Conservation (phyloP, 2,113 vertebrate genomes). For the Pseudopodoces humilis region DNA sequence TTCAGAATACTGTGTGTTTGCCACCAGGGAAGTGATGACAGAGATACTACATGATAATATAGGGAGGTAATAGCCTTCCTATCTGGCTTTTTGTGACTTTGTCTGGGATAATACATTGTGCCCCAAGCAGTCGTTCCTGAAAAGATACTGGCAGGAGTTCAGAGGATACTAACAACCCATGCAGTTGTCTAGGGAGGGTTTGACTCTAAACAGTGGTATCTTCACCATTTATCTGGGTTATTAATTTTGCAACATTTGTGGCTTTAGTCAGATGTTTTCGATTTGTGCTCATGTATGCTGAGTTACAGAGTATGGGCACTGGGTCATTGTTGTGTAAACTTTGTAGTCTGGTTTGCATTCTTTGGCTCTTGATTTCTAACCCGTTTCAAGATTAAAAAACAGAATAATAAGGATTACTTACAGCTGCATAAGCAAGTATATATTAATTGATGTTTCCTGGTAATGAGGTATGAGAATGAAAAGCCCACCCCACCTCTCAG, state of each 20-base stretch:
- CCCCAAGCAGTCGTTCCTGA: neutral
- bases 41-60: neutral
- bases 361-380: neutral
- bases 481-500: constrained; percentile 23
- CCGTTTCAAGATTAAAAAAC: neutral
- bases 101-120: neutral
- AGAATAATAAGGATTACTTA: constrained; percentile 9
- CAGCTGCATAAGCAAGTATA: neutral
- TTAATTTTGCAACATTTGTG: constrained; percentile 19
- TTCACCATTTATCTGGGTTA: neutral
- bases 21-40: neutral
- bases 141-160: constrained; percentile 21
- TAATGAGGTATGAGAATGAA: constrained; percentile 37
- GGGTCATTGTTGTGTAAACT: neutral
- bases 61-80: constrained; percentile 16
- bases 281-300: neutral
- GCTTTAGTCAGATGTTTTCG: constrained; percentile 1
- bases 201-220: neutral
- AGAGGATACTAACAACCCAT: neutral
- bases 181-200: neutral
- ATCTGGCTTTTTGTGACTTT: neutral
- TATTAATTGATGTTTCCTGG: constrained; percentile 34
- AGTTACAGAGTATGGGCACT: fast-evolving
- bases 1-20: neutral
- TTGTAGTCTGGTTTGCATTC: neutral